Conservation (phyloP, 1,140 invertebrate genomes). For the Galendromus occidentalis region DNA sequence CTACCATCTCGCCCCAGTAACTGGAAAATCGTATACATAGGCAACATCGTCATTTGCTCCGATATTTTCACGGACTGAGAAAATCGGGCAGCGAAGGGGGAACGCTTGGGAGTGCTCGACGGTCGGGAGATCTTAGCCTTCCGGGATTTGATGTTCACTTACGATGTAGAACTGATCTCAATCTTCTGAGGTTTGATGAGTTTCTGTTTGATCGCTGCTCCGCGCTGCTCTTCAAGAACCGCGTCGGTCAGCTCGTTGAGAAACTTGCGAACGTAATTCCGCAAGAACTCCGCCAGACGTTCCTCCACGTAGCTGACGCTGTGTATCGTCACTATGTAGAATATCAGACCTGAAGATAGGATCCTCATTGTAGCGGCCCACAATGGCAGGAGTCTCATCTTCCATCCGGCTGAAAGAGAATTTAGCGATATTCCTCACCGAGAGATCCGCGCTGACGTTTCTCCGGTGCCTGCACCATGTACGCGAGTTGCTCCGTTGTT, state of each 20-base stretch:
- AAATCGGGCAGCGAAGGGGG: too few relatives aligned
- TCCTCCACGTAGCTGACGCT: neutral
- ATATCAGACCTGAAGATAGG: neutral
- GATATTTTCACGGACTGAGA: too few relatives aligned
- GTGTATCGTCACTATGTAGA: constrained; percentile 1
- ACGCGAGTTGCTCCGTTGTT: neutral
- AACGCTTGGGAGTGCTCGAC: too few relatives aligned
- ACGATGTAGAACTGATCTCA: neutral
- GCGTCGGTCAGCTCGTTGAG: neutral
- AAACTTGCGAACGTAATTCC: neutral
- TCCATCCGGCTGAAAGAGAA: neutral
- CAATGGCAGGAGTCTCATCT: too few relatives aligned
- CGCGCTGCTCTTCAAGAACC: neutral
- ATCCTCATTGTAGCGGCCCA: too few relatives aligned
- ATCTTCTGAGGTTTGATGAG: constrained; percentile 8
- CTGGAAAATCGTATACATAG: neutral
- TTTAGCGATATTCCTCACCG: neutral
- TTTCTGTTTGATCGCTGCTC: neutral
- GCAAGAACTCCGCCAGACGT: neutral
- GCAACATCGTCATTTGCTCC: too few relatives aligned
- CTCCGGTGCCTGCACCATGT: constrained; percentile 4
- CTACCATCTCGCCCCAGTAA: constrained; percentile 1
- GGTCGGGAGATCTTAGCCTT: too few relatives aligned
- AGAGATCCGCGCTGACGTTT: neutral
- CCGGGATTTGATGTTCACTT: neutral